Evolutionary conservation across 1,140 invertebrate genomes (phyloP), one percentile per base, ranked within the genome.

Genomic region (Lepidotrigona ventralis): DNA sequence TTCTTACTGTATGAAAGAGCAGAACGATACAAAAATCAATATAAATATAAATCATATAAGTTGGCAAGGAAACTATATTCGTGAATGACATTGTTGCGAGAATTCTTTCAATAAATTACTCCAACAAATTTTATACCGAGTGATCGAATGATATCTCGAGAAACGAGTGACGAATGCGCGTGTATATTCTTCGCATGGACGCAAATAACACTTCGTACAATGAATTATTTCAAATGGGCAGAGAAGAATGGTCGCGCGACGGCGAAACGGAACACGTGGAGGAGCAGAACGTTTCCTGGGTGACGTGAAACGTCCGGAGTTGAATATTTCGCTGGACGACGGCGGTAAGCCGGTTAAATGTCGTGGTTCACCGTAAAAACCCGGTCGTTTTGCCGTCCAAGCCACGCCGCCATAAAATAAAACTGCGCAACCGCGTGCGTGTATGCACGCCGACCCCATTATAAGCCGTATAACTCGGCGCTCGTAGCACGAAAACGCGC

Each of bases 351-450:
- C 92, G 89, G 92, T 93, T 94, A 93, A 94, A 94, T 93, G 92
- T 92, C 93, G 93, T 93, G 93, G 93, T 93, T 93, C 91, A 93
- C 93, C 93, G 90, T 94, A 93, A 94, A 94, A 94, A 94, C 90
- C 91, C 85, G 89, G 85, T 81, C 84, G 89, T 88, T 90, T 46
- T 88, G 88, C 91, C 90, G 84, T 83, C 83, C 85, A 81, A 80
- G 83, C 88, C 86, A 76, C 90, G 90, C 83, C 68, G 83, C 86
- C 89, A 90, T 91, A 91, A 93, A 93, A 92, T 92, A 92, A 93
- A 93, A 94, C 91, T 90, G 89, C 86, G 83, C 86, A 74, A 81
- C 74, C 79, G 68, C 84, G 86, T 78, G 83, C 81, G 86, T 73
- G 85, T 84, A 85, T 83, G 86, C 84, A 85, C 81, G 83, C 75